These are phyloP conservation scores for Mormyrus lacerda DNA, from an alignment of 2,113 vertebrate species.

Conservation along the genomic window DNA sequence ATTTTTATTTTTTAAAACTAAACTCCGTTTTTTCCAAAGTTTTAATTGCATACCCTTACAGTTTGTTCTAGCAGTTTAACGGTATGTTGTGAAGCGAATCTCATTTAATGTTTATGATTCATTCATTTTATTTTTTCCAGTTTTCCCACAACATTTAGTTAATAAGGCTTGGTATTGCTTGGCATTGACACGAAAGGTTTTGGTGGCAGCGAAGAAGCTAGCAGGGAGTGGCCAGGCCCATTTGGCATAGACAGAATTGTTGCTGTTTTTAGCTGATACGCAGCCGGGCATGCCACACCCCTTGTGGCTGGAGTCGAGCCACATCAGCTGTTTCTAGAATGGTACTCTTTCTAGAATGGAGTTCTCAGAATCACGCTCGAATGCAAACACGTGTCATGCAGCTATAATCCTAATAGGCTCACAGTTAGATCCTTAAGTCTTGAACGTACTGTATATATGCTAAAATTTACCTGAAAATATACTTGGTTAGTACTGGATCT, in stretches of 20 bases:
- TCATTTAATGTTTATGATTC: background rate
- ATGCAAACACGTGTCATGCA: background rate
- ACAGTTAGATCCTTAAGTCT: background rate
- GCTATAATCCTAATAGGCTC: background rate
- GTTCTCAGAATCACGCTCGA: background rate
- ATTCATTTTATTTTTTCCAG: background rate
- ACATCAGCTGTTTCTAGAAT: constrained; percentile 11
- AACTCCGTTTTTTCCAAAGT: background rate
- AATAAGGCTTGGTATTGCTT: background rate
- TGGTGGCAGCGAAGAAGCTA: constrained; percentile 20
- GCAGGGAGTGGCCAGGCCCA: background rate
- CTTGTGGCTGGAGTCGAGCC: constrained; percentile 2
- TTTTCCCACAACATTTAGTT: background rate
- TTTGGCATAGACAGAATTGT: background rate
- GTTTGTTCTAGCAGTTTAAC: background rate
- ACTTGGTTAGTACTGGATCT: background rate
- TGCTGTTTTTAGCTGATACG: constrained; percentile 15
- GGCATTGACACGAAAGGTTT: background rate
- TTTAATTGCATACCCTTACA: background rate
- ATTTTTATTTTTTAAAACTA: background rate
- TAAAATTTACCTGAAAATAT: background rate
- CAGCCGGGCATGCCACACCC: background rate
- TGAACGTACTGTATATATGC: background rate
- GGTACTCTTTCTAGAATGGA: background rate
- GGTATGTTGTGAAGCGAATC: background rate